Percentiles rank a stretch among this genome's conserved stretches.
These are phyloP conservation scores for Sphaeramia orbicularis DNA, from an alignment of 2,797 vertebrate species.

Conservation along the genomic window DNA sequence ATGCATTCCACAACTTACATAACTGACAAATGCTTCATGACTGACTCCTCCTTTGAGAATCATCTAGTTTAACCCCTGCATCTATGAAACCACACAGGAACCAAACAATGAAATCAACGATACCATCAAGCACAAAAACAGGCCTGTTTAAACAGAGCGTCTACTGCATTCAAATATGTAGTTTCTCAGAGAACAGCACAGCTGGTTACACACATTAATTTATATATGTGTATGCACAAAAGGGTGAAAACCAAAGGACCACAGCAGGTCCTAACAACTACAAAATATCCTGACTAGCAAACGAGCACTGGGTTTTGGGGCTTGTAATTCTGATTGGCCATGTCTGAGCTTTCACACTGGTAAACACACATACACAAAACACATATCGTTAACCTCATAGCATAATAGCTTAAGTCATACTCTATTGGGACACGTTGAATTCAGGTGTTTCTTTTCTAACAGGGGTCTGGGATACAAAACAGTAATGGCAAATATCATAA, in stretches of 20 bases:
- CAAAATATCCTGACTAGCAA: conserved; percentile 30
- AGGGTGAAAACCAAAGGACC: not conserved
- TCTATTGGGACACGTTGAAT: no score
- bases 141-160: conserved; percentile 1
- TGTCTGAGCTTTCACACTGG: not conserved
- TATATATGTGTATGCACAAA: not conserved
- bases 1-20: conserved; percentile 57
- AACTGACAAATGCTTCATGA: conserved; percentile 49
- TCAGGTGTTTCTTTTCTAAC: no score
- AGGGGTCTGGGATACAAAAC: no score
- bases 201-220: not conserved
- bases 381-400: no score
- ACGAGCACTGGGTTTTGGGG: conserved; percentile 48
- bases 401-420: no score
- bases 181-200: conserved; percentile 23
- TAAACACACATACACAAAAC: not conserved
- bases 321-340: conserved; percentile 35
- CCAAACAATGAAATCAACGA: not conserved
- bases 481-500: no score
- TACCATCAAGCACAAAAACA: conserved; percentile 8
- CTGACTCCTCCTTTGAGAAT: conserved; percentile 45
- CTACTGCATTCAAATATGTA: conserved; percentile 13
- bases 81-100: conserved; percentile 68
- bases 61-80: conserved; percentile 59
- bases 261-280: conserved; percentile 6